Base-by-base conservation (phyloP, 2,113 vertebrate species). In the Cryptotis parvus region DNA sequence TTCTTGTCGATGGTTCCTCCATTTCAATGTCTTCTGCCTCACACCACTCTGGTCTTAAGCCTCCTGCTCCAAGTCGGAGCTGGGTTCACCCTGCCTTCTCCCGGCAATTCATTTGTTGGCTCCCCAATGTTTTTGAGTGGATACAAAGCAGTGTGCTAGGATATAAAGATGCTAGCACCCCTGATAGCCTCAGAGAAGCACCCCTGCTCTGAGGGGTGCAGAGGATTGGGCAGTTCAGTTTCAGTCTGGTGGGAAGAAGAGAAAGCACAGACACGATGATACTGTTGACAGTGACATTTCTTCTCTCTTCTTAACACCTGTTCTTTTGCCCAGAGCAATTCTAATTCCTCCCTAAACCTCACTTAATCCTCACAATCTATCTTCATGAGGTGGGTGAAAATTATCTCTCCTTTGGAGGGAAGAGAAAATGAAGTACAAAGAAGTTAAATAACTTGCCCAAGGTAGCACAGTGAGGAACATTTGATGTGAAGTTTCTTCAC, bases 311-410 rank as follows among this genome's bases (percentile, higher is more conserved):
- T 41, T 4, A 81, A 35, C 41, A 9, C 12, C 78, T 66, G 5
- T 26, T 16, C 37, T 61, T n/a, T 52, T 10, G 33, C 39, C 68
- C 41, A 20, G 33, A 52, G 9, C 1, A 20, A 2, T 68, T 84
- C 66, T 88, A 39, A 73, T 45, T 20, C 35, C 3, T 81, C 69
- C 39, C 31, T 20, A 85, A 22, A 49, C 31, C 20, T 73, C 12
- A 29, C 31, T 78, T n/a, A 69, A 27, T 33, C 27, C 68, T 95
- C 76, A 86, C 65, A 84, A 61, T 18, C 27, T 65, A 61, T 20
- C 61, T 88, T 73, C 66, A 66, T 12, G 35, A 91, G 22, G 12
- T 76, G 37, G 41, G 39, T 79, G n/a, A 33, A 76, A 89, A 91
- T 76, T 6, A 61, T 35, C 9, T 76, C 9, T 58, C 1, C 45